Evolutionary conservation across 2,113 vertebrate species (phyloP).

Genomic region (Hemiprocne comata): DNA sequence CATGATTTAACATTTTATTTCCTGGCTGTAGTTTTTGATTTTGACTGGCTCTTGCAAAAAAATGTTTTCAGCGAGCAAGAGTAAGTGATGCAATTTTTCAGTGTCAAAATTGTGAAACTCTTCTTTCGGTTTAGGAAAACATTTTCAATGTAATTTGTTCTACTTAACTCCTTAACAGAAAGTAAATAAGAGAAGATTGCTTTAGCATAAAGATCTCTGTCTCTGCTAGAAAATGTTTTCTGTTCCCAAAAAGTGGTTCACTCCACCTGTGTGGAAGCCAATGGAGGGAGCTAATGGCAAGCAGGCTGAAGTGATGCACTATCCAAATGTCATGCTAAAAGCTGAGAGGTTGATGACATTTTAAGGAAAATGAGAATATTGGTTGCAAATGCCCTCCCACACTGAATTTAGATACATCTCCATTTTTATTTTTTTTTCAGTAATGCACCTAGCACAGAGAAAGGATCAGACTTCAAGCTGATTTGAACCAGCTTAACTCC

Average conservation of each 20-base stretch:
- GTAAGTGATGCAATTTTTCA: not conserved
- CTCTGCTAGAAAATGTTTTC: not conserved
- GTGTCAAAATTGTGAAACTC: not conserved
- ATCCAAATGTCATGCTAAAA: not conserved
- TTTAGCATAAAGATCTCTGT: not conserved
- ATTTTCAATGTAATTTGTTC: not conserved
- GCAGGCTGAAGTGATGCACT: not conserved
- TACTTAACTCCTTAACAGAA: not conserved
- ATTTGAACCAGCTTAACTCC: not conserved
- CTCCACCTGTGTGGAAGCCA: not conserved
- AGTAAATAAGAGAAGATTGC: not conserved
- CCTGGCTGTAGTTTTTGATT: not conserved
- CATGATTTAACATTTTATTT: not conserved
- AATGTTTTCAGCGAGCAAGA: not conserved
- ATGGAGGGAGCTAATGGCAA: not conserved
- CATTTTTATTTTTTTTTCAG: not conserved
- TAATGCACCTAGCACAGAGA: not conserved
- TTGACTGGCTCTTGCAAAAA: not conserved
- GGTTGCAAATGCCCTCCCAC: not conserved
- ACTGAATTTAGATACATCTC: not conserved
- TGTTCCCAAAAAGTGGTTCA: not conserved
- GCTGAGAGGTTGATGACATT: not conserved
- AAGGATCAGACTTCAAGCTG: not conserved
- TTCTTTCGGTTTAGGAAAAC: not conserved
- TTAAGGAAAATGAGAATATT: not conserved